These are phyloP conservation scores for Drosophila baimaii DNA, from an alignment of 1,140 invertebrate species.

Conservation along the genomic window DNA sequence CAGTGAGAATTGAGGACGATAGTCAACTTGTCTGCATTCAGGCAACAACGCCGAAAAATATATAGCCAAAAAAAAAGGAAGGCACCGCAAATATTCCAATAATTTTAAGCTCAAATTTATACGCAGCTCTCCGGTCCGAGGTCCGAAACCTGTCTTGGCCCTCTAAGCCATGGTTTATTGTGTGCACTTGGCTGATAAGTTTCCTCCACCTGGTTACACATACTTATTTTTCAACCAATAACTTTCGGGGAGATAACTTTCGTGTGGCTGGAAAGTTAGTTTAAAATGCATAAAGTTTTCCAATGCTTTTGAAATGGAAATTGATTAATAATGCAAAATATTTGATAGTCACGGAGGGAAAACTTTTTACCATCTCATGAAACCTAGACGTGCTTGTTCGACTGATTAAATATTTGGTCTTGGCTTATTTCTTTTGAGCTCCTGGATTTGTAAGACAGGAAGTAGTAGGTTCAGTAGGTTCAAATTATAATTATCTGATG, in stretches of 20 bases:
- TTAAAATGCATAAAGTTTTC: conserved; percentile 32
- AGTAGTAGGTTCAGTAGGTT: not conserved
- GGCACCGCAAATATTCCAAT: conserved; percentile 54
- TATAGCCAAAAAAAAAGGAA: not conserved
- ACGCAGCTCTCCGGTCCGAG: conserved; percentile 37
- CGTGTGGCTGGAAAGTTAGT: not conserved
- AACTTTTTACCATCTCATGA: not conserved
- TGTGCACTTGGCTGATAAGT: conserved; percentile 44
- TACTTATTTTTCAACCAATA: conserved; percentile 9
- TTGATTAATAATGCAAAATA: conserved; percentile 11
- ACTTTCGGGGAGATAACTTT: not conserved
- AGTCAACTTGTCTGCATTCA: conserved; percentile 70
- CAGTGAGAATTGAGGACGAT: conserved; percentile 62
- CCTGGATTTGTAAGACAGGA: no score
- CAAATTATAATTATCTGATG: not conserved
- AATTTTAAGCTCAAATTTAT: conserved; percentile 67
- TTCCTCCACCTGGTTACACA: not conserved
- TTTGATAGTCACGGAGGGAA: not conserved
- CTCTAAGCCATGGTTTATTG: conserved; percentile 34
- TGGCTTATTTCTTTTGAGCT: not conserved
- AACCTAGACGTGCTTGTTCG: not conserved
- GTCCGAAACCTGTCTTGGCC: conserved; percentile 7
- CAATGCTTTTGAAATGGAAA: conserved; percentile 14
- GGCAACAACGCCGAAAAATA: conserved; percentile 22
- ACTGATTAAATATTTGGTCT: not conserved